These are phyloP conservation scores for Falco cherrug DNA, from an alignment of 2,797 vertebrate species.

Conservation along the genomic window DNA sequence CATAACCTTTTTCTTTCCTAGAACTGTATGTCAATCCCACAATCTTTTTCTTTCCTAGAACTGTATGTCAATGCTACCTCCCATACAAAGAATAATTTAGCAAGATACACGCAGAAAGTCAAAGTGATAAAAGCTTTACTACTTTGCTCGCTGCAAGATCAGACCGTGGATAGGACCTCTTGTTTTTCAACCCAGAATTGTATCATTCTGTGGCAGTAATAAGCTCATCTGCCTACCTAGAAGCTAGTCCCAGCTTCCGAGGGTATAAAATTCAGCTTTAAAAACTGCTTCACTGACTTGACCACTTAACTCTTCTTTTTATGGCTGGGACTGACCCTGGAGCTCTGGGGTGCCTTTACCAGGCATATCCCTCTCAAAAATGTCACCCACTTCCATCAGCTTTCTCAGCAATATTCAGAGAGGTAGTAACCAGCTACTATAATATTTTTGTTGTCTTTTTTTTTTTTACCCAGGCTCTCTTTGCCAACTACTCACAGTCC, in stretches of 20 bases:
- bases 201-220: neutral
- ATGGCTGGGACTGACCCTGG: neutral
- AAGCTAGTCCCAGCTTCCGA: neutral
- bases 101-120: neutral
- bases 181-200: neutral
- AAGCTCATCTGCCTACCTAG: neutral
- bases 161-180: neutral
- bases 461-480: conserved; percentile 74
- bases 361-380: neutral
- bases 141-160: neutral
- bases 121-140: neutral
- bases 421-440: neutral
- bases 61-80: neutral
- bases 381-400: neutral
- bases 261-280: neutral
- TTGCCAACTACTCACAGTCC: conserved; percentile 76
- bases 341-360: neutral
- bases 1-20: neutral
- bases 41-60: neutral
- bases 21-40: neutral
- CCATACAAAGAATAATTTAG: neutral
- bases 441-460: neutral
- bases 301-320: neutral
- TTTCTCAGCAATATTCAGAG: neutral
- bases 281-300: neutral